These are phyloP conservation scores for Apamea monoglypha DNA, from an alignment of 2,888 invertebrate species.

Conservation along the genomic window DNA sequence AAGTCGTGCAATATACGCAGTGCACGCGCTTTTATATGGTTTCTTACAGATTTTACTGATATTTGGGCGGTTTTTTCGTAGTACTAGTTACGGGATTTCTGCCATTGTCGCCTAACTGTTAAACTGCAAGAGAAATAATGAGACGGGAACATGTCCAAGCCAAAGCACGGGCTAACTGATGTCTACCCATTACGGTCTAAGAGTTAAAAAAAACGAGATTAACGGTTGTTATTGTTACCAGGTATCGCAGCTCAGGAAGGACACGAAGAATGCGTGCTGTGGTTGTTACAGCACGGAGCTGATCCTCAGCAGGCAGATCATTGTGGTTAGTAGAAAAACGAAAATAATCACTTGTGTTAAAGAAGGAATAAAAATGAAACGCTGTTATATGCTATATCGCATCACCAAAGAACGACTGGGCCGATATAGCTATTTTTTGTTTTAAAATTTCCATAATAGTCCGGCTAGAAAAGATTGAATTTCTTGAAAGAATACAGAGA, in stretches of 20 bases:
- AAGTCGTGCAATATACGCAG: not conserved
- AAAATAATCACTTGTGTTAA: too few species aligned
- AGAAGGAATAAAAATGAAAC: too few species aligned
- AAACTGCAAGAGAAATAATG: not conserved
- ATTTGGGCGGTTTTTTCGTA: not conserved
- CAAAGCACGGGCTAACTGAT: not conserved
- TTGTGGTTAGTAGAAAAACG: constrained; percentile 89
- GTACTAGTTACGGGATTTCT: not conserved
- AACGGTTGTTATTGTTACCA: constrained; percentile 67
- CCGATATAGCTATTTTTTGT: too few species aligned
- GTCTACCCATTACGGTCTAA: too few species aligned
- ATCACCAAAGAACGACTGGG: too few species aligned
- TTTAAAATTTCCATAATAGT: too few species aligned
- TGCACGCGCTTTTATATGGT: too few species aligned
- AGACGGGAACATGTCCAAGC: not conserved
- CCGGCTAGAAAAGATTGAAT: too few species aligned
- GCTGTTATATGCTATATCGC: too few species aligned
- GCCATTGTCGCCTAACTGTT: not conserved
- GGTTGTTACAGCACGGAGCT: constrained; percentile 95
- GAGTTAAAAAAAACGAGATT: too few species aligned
- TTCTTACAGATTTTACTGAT: too few species aligned
- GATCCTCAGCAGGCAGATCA: constrained; percentile 96
- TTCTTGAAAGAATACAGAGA: too few species aligned
- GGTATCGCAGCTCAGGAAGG: constrained; percentile 99
- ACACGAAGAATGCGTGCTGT: constrained; percentile 97